Base-by-base conservation (phyloP, 2,888 invertebrate species). In the Lingula anatina region DNA sequence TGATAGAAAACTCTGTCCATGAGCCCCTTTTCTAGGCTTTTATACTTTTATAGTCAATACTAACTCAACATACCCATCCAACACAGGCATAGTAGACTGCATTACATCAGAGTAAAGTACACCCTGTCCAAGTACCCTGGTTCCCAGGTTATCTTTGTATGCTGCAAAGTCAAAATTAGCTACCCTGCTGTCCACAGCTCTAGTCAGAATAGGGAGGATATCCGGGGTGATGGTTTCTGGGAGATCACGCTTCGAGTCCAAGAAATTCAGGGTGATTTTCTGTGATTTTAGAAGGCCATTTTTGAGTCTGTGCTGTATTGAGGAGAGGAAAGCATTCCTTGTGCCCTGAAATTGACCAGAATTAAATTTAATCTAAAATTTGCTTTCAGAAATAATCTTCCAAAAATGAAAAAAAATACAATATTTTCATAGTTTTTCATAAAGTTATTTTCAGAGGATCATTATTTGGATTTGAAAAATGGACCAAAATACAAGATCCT, bases 21-120 rank as follows among this genome's bases (percentile, higher is more conserved):
- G n/a, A n/a, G n/a, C n/a, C n/a, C n/a, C n/a, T n/a, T n/a, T n/a
- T n/a, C n/a, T n/a, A n/a, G n/a, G n/a, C n/a, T n/a, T n/a, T n/a
- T n/a, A n/a, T n/a, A n/a, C n/a, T n/a, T n/a, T n/a, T n/a, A n/a
- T n/a, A n/a, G n/a, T n/a, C n/a, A n/a, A n/a, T n/a, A n/a, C n/a
- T n/a, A 9, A 9, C 9, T 12, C 18, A n/a, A 71, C 53, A 65
- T 68, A 65, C 73, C 71, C 64, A 40, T 81, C 80, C 36, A 87
- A 77, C 44, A 90, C 78, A 54, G 83, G 76, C 84, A 87, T 87
- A 0, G 92, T 88, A 36, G 89, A 87, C 37, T 85, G 81, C 64
- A 92, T 76, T 47, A 89, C 82, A 60, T 91, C 90, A 2, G 85
- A 80, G 79, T 90, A 94, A 55, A 94, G 83, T 12, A 93, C 85